phyloP scores from a whole-genome alignment of 2,888 invertebrate genomes.

The Agrochola macilenta region DNA sequence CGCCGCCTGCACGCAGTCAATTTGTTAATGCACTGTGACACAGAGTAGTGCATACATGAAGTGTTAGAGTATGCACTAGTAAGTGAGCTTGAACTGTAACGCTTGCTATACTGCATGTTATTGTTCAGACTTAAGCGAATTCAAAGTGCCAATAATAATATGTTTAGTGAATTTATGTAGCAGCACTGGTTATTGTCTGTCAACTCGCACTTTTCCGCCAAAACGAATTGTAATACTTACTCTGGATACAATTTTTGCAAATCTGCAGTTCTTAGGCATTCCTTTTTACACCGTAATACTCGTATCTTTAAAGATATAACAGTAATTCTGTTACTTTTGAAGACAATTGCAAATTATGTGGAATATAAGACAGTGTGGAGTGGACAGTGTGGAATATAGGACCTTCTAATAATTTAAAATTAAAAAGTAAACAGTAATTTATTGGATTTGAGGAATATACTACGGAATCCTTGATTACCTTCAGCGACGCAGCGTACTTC shows the following conservation, averaged over 20 bases:
- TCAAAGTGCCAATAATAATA: not conserved
- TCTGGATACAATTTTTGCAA: too few relatives aligned
- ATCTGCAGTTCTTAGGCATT: not conserved
- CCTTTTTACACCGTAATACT: not conserved
- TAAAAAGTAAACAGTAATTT: not conserved
- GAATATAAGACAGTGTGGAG: not conserved
- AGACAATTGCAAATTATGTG: not conserved
- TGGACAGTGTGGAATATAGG: not conserved
- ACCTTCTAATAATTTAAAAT: too few relatives aligned
- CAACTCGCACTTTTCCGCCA: not conserved
- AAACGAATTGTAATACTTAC: not conserved
- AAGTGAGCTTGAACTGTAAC: not conserved
- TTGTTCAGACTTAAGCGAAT: not conserved
- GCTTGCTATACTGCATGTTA: not conserved
- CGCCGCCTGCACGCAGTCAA: constrained; percentile 87
- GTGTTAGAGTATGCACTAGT: not conserved
- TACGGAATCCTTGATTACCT: constrained; percentile 86
- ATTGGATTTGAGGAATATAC: not conserved
- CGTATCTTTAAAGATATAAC: not conserved
- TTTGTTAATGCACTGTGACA: not conserved
- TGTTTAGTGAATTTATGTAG: not conserved
- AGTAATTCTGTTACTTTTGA: not conserved
- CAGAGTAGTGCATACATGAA: not conserved
- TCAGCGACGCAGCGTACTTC: constrained; percentile 96
- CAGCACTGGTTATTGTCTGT: not conserved